Base-by-base conservation (phyloP, 2,888 invertebrate species). In the Rhamphomyia laevipes region DNA sequence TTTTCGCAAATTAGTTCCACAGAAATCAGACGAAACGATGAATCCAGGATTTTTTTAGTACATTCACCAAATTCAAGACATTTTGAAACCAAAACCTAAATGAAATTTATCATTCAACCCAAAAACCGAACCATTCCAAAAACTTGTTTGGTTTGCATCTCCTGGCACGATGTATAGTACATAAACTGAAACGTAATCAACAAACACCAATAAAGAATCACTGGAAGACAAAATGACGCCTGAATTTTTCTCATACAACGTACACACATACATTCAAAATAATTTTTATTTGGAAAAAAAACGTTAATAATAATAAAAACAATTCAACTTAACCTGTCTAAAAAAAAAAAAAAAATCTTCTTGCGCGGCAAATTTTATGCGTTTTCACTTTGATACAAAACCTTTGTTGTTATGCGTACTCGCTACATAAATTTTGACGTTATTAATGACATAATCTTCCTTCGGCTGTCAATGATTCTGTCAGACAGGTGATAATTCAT, bases 401-500 rank as follows among this genome's bases (percentile, higher is more conserved):
- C 23, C 7, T 6, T 27, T 35, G n/a, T 35, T n/a, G 13, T n/a
- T 35, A 35, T 35, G 33, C 6, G 33, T 4, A 40, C 13, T 40
- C 18, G 23, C 23, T 7, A 27, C 23, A 35, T n/a, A 35, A 35
- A n/a, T 35, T 35, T 38, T 27, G 23, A 21, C 23, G 21, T 42
- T 23, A 42, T 42, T 42, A 42, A 42, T 42, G 42, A 42, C 42
- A 42, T 42, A 42, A 42, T 42, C 42, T 42, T 42, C 21, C 21
- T 21, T 42, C 23, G 15, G n/a, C 42, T 42, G 42, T 42, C 42
- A 42, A 42, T 42, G 42, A 12, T 27, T 21, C 21, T 42, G 42
- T 42, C 42, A 42, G 42, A 42, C 42, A 42, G 42, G 42, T 42
- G 42, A 42, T 42, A 42, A 42, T 42, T 42, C 42, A 42, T 42